phyloP scores from a whole-genome alignment of 2,888 invertebrate species.

The Drosophila prostipennis region DNA sequence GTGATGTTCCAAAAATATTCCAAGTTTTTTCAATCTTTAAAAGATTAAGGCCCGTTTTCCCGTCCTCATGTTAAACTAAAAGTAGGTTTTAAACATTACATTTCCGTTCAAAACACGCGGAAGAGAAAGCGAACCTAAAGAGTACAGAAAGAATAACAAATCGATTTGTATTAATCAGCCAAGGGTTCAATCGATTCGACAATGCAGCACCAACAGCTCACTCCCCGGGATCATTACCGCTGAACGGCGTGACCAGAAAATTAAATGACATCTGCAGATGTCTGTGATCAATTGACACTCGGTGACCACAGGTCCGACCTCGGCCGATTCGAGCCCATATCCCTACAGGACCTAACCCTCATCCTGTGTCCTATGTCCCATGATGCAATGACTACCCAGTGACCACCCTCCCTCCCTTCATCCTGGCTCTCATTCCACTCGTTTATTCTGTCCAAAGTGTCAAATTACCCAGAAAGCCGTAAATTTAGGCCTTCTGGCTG shows the following conservation, averaged over 20 bases:
- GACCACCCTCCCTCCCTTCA: slow-evolving; percentile 4
- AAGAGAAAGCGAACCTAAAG: too few relatives aligned
- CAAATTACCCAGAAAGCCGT: slow-evolving; percentile 79
- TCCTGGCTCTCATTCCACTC: slow-evolving; percentile 21
- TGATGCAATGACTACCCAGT: slow-evolving; percentile 37
- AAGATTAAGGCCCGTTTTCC: too few relatives aligned
- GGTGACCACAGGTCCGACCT: slow-evolving; percentile 59
- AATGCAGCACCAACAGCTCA: slow-evolving; percentile 28
- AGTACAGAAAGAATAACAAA: not conserved
- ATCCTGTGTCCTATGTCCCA: not conserved
- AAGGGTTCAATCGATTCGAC: slow-evolving; percentile 23
- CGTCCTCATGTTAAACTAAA: too few relatives aligned
- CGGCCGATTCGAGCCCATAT: slow-evolving; percentile 13
- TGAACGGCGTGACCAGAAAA: slow-evolving; percentile 55
- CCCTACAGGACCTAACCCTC: slow-evolving; percentile 2
- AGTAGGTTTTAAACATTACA: too few relatives aligned
- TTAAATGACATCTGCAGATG: slow-evolving; percentile 78
- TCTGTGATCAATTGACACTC: slow-evolving; percentile 78
- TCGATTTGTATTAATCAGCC: slow-evolving; percentile 29
- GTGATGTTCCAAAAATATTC: too few relatives aligned
- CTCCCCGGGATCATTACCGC: slow-evolving; percentile 50
- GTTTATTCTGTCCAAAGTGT: slow-evolving; percentile 68
- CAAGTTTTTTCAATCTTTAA: too few relatives aligned
- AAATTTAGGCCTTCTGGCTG: slow-evolving; percentile 75
- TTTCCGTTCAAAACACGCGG: too few relatives aligned